Evolutionary conservation across 2,113 vertebrate species (phyloP), one percentile per base, ranked within the genome.

Genomic region (Ictalurus furcatus): DNA sequence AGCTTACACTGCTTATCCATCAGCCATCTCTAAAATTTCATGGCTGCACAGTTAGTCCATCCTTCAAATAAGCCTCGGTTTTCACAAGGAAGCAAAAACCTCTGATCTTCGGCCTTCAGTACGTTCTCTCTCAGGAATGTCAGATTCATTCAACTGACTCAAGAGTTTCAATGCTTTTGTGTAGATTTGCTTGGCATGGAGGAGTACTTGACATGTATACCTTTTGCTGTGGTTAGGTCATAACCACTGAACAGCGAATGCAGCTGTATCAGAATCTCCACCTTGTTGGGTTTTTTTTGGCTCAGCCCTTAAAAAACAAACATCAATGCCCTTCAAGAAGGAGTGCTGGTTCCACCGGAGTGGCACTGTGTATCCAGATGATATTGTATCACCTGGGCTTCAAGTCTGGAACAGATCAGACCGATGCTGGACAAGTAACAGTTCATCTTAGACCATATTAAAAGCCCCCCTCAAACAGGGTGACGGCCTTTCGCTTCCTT

Each of bases 191-290:
- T 37, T 61, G 52, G 58, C 14, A 30, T 6, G 8, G 30, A 82
- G 9, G 54, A 59, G 8, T 82, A 58, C 54, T 61, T 23, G 30
- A 40, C 30, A 40, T 25, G 34, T 63, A 63, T 28, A 63, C 81
- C 81, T 40, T 48, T 61, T 11, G 6, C 81, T 84, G 81, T 63
- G 81, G 81, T 84, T 63, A 40, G 12, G 59, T 84, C 34, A 82
- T 82, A 84, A 84, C 58, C 81, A 84, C 34, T 14, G 23, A 63
- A 84, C 34, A 44, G 34, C 23, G 12, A 63, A 19, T 11, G 34
- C 30, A 1, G 58, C 58, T 25, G 19, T 25, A 11, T 40, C 34
- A 23, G 21, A 7, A 84, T 25, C 34, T 23, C 17, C 11, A 63
- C 21, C 34, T 61, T 83, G 14, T 61, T 82, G 37, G 2, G 34